These are phyloP conservation scores for Heliconius hortense DNA, from an alignment of 2,888 invertebrate genomes.

Conservation along the genomic window DNA sequence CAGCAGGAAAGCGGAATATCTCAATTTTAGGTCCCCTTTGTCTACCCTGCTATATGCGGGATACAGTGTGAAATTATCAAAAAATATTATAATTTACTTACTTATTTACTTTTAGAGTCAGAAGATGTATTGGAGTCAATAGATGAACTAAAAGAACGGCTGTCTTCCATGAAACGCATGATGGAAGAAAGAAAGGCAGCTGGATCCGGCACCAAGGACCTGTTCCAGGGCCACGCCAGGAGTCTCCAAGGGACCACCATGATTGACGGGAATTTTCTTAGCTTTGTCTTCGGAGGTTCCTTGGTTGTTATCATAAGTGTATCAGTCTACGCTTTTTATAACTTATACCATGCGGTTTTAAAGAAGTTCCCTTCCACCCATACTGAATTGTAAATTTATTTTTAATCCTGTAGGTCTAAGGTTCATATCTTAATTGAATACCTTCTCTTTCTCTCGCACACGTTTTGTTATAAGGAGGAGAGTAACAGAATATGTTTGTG, in stretches of 20 bases:
- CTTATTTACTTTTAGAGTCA: slow-evolving; percentile 54
- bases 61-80: background rate
- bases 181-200: slow-evolving; percentile 87
- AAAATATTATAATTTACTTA: background rate
- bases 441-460: slow-evolving; percentile 22
- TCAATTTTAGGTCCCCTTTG: too few species aligned
- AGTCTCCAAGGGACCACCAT: slow-evolving; percentile 83
- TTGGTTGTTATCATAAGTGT: slow-evolving; percentile 90
- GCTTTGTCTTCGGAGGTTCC: slow-evolving; percentile 91
- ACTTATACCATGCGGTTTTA: slow-evolving; percentile 89
- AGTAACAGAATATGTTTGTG: slow-evolving; percentile 42
- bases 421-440: slow-evolving; percentile 37
- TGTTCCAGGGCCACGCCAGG: slow-evolving; percentile 73
- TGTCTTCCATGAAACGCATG: slow-evolving; percentile 90
- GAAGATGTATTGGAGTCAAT: slow-evolving; percentile 86
- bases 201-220: slow-evolving; percentile 73
- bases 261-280: slow-evolving; percentile 91
- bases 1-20: too few species aligned
- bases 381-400: slow-evolving; percentile 86
- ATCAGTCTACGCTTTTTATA: slow-evolving; percentile 92
- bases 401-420: slow-evolving; percentile 43
- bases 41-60: background rate
- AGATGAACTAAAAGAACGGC: slow-evolving; percentile 88
- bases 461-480: background rate
- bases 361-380: slow-evolving; percentile 92